These are phyloP conservation scores for Apeira syringaria DNA, from an alignment of 2,888 invertebrate species.

Conservation along the genomic window DNA sequence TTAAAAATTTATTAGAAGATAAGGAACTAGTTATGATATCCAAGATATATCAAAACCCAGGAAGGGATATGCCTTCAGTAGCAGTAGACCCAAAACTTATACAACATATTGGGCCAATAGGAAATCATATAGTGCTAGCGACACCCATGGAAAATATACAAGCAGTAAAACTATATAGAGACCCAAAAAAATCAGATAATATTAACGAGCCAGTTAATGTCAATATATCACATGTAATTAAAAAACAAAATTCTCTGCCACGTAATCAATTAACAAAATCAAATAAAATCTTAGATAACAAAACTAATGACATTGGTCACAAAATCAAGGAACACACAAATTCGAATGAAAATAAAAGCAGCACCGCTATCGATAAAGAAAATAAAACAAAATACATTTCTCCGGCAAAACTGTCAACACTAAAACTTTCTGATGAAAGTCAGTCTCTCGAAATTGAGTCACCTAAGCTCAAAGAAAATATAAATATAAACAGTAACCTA, in stretches of 20 bases:
- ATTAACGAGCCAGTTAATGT: background rate
- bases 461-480: too few relatives aligned
- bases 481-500: background rate
- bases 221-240: background rate
- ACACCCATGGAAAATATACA: conserved; percentile 1
- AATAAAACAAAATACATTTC: background rate
- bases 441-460: background rate
- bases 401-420: background rate
- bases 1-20: conserved; percentile 23
- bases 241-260: background rate
- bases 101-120: conserved; percentile 2
- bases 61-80: conserved; percentile 30
- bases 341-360: background rate
- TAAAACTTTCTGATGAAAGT: background rate
- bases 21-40: conserved; percentile 29
- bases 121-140: conserved; percentile 3
- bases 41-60: conserved; percentile 29
- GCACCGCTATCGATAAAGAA: background rate
- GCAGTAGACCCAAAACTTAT: conserved; percentile 5
- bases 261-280: background rate
- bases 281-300: too few relatives aligned
- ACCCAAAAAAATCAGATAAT: background rate
- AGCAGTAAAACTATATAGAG: background rate
- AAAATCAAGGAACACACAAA: background rate
- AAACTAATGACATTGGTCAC: background rate